phyloP scores from a whole-genome alignment of 2,888 invertebrate genomes.

The Bhutanitis thaidina region DNA sequence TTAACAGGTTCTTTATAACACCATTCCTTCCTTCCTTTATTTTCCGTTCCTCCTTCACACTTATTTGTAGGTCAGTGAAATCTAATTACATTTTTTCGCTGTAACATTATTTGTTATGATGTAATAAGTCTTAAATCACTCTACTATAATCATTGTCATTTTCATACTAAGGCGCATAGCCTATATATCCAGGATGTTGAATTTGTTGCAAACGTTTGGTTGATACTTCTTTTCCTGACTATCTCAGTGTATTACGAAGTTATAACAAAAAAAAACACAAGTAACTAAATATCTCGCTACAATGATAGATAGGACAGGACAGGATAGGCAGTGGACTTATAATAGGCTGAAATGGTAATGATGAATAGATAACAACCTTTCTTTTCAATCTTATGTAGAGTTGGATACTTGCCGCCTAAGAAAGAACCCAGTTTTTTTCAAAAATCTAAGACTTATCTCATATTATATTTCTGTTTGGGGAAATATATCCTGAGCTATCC shows the following conservation, averaged over 20 bases:
- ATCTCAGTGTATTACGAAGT: conserved; percentile 13
- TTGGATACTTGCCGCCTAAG: too few relatives aligned
- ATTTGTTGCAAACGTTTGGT: conserved; percentile 3
- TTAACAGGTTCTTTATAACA: conserved; percentile 54
- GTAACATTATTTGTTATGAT: conserved; percentile 6
- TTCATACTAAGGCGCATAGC: conserved; percentile 2
- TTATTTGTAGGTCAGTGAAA: conserved; percentile 23
- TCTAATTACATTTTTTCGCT: conserved; percentile 10
- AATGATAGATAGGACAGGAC: too few relatives aligned
- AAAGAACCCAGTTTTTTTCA: too few relatives aligned
- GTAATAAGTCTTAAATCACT: conserved; percentile 12
- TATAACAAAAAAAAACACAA: too few relatives aligned
- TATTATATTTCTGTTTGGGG: too few relatives aligned
- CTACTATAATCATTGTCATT: conserved; percentile 11
- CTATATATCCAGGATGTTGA: conserved; percentile 10
- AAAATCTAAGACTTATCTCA: too few relatives aligned
- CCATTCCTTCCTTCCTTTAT: conserved; percentile 23
- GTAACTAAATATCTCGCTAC: too few relatives aligned
- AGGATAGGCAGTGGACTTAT: too few relatives aligned
- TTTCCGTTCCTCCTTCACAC: conserved; percentile 20
- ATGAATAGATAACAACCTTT: too few relatives aligned
- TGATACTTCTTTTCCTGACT: conserved; percentile 5
- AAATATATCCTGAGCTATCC: too few relatives aligned
- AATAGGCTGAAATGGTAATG: too few relatives aligned
- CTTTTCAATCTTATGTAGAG: too few relatives aligned